Base-by-base conservation (phyloP, 1,140 invertebrate genomes). In the Leguminivora glycinivorella region DNA sequence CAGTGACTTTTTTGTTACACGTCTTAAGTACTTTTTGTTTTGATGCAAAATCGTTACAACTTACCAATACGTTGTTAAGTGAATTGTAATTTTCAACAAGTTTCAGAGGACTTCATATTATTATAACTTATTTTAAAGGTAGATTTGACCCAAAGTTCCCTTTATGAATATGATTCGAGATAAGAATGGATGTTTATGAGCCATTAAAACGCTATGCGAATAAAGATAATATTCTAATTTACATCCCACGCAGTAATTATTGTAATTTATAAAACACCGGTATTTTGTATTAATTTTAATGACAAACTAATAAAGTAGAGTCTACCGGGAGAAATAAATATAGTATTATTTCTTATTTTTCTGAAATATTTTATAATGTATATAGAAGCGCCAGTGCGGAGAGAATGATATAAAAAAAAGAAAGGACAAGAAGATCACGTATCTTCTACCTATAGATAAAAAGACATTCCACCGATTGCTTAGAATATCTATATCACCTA, bases 181-280 rank as follows among this genome's bases (percentile, higher is more conserved):
- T 74, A 71, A 74, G 70, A 74, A 70, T 67, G 66, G 5, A 34
- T 56, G 25, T 76, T 76, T 75, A 73, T 74, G 5, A 68, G 34
- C 73, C 75, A 75, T 80, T 76, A 75, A 60, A 58, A 43, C 73
- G 58, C 58, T 63, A 63, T 74, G 72, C 68, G 67, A 72, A 77
- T 68, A 71, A 72, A 72, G 63, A 75, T 74, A 70, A 74, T 75
- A 75, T 79, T 75, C 60, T 72, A 79, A 77, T 75, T 47, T 71
- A 25, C 58, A 58, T 12, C 70, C 29, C 10, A 67, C n/a, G 52
- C 63, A 69, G 5, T 60, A 60, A 12, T 63, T 34, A 63, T 63
- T 34, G 12, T 31, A 63, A 29, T 17, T 26, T 34, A 31, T 24
- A 31, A 34, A 63, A 63, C 26, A 63, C 26, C 29, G 25, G 26